Conservation (phyloP, 2,888 invertebrate genomes). For the Andrena marginata region DNA sequence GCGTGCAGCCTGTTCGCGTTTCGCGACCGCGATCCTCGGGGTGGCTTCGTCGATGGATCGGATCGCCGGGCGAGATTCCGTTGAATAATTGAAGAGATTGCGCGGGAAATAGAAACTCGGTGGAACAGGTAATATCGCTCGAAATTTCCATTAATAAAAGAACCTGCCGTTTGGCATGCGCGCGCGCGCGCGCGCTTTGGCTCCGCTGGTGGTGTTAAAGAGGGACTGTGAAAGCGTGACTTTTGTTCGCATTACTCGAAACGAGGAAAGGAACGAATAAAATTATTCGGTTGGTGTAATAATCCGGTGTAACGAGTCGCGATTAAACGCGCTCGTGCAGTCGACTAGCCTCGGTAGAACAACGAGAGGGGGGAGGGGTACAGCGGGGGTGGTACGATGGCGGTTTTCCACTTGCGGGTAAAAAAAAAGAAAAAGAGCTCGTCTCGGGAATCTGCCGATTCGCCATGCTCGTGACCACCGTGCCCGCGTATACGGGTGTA, state of each 20-base stretch:
- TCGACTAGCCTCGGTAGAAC: neutral
- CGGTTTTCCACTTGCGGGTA: slow-evolving; percentile 14
- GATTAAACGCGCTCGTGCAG: slow-evolving; percentile 34
- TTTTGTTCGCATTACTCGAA: slow-evolving; percentile 70
- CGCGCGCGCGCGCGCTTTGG: slow-evolving; percentile 12
- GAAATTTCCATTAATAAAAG: slow-evolving; percentile 65
- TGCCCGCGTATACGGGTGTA: neutral
- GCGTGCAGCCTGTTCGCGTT: neutral
- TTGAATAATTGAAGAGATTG: slow-evolving; percentile 36
- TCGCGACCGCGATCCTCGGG: neutral
- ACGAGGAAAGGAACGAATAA: slow-evolving; percentile 66
- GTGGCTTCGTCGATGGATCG: slow-evolving; percentile 12
- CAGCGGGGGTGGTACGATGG: too few relatives aligned
- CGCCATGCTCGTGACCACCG: neutral
- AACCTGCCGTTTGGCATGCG: slow-evolving; percentile 15
- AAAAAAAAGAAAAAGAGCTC: slow-evolving; percentile 15
- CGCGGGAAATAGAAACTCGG: slow-evolving; percentile 59
- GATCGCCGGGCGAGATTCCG: slow-evolving; percentile 13
- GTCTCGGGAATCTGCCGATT: neutral
- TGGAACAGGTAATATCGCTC: slow-evolving; percentile 27
- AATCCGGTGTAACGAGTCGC: slow-evolving; percentile 51
- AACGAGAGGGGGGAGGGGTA: neutral
- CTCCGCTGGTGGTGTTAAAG: slow-evolving; percentile 39
- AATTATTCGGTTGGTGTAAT: slow-evolving; percentile 59
- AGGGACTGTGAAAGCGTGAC: slow-evolving; percentile 71